A percentile compares a stretch with the other conserved stretches of the same genome.
phyloP scores from a whole-genome alignment of 2,113 vertebrate species.

The Siniperca chuatsi region DNA sequence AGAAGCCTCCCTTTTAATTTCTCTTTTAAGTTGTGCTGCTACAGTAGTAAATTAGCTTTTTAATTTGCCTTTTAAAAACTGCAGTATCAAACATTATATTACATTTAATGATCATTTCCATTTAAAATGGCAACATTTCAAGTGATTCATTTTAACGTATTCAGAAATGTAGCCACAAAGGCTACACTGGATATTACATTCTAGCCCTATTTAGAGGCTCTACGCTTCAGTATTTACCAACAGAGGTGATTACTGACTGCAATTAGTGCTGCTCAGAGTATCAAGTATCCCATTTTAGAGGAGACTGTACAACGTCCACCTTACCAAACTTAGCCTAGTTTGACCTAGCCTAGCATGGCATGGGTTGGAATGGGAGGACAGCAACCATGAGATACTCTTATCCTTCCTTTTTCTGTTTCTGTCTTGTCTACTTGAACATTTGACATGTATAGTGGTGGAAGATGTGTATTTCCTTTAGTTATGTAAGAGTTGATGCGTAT shows the following conservation, averaged over 20 bases:
- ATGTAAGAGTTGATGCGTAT: too few relatives aligned
- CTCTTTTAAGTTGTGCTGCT: background rate
- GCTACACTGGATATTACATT: background rate
- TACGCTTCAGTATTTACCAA: conserved; percentile 8
- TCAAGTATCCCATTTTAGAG: conserved; percentile 21
- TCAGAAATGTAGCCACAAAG: background rate
- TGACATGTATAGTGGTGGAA: background rate
- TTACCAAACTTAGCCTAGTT: background rate
- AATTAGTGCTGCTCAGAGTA: conserved; percentile 11
- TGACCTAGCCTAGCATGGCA: background rate
- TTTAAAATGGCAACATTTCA: background rate
- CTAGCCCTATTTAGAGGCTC: background rate
- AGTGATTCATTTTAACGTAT: background rate
- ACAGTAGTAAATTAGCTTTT: background rate
- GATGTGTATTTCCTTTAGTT: background rate
- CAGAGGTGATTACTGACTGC: conserved; percentile 29
- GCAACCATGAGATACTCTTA: background rate
- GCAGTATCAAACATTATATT: background rate
- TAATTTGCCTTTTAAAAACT: background rate
- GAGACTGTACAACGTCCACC: conserved; percentile 15
- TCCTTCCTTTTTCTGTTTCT: background rate
- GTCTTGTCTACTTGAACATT: background rate
- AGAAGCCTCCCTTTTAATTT: background rate
- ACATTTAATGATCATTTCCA: too few relatives aligned
- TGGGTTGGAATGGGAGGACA: background rate